Evolutionary conservation across 2,888 invertebrate genomes (phyloP), one percentile per base, ranked within the genome.

Genomic region (Hedya salicella): DNA sequence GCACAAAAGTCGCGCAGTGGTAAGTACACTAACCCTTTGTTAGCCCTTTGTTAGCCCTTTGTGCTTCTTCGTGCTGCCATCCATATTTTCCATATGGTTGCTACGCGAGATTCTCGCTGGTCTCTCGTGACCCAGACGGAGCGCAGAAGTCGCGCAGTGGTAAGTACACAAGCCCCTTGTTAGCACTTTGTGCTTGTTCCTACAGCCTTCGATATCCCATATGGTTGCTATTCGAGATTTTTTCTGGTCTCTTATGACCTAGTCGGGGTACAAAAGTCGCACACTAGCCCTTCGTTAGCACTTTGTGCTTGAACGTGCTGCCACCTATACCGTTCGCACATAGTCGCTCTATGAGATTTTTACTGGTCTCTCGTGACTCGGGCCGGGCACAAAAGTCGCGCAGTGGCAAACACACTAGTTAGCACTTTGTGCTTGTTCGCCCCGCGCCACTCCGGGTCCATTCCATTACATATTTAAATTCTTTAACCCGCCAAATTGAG

Each of bases 391-490:
- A 63, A 69, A 59, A 68, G 70, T 72, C 73, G 74, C 71, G 76
- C 69, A 73, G 76, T 71, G 71, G 77, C 73, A 77, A 78, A 77
- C 79, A 76, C 74, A 76, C 78, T 73, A 77, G 80, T 80, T 79
- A 78, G 75, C 79, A 77, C 78, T 80, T 76, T 75, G 75, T 71
- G 69, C 73, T 73, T 76, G 76, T 40, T 52, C 59, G 17, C 48
- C 14, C 14, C n/a, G 49, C 44, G 57, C 53, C 53, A 66, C 75
- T 69, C 73, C 72, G 69, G 66, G 75, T 74, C 77, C 72, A 76
- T 76, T 77, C 78, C 77, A 75, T 77, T 79, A 81, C 78, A 84
- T 84, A 82, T 83, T 83, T 84, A 80, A 83, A 81, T 79, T 77
- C 77, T 75, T 76, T 75, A 78, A 78, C 80, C 77, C 73, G 71